A percentile compares a stretch with the other conserved stretches of the same genome.
Conservation (phyloP, 2,113 vertebrate species). For the Lepus americanus region DNA sequence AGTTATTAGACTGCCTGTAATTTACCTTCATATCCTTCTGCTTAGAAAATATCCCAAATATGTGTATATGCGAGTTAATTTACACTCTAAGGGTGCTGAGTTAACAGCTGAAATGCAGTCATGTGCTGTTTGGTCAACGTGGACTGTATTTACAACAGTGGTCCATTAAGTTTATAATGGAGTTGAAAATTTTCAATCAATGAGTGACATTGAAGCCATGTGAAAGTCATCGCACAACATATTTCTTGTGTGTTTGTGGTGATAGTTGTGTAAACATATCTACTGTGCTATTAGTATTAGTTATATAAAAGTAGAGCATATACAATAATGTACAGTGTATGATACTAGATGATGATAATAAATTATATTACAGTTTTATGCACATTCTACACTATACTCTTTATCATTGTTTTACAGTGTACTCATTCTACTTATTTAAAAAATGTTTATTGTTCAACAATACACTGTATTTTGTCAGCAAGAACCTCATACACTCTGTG, state of each 20-base stretch:
- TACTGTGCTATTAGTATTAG: neutral
- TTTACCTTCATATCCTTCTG: constrained; percentile 1
- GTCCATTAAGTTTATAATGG: neutral
- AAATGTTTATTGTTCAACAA: neutral
- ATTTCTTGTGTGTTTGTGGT: neutral
- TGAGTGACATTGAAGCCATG: neutral
- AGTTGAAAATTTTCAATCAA: neutral
- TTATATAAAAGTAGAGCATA: neutral
- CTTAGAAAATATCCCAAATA: neutral
- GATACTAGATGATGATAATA: neutral
- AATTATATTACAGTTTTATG: neutral
- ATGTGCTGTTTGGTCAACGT: neutral
- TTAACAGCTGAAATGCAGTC: constrained; percentile 10
- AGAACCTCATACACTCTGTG: neutral
- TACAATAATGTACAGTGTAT: neutral
- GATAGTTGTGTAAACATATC: neutral
- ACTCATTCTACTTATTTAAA: neutral
- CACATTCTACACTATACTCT: neutral
- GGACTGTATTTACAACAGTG: neutral
- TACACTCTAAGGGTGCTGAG: neutral
- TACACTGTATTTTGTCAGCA: neutral
- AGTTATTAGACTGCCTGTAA: neutral
- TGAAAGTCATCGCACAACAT: neutral
- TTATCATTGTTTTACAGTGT: neutral
- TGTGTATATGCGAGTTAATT: neutral